Base-by-base conservation (phyloP, 1,140 invertebrate genomes). In the Procambarus virginalis region DNA sequence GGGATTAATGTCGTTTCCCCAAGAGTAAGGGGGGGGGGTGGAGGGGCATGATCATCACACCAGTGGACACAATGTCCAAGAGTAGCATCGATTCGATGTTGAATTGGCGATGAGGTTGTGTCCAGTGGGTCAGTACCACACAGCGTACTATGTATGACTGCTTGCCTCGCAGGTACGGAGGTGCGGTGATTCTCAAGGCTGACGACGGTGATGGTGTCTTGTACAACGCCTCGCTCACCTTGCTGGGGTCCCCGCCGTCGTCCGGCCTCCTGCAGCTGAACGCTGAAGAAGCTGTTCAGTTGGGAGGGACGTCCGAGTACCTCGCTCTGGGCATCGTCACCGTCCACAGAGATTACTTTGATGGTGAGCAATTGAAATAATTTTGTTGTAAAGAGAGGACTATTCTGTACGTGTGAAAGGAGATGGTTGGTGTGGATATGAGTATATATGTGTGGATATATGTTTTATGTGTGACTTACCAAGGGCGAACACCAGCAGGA, bases 221-320 rank as follows among this genome's bases (percentile, higher is more conserved):
- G 91, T 99, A 98, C 94, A 99, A 98, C 93, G 98, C 99, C 94
- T 98, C 98, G 0, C 98, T 98, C 93, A 96, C 96, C 34, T 98
- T 98, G 93, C 96, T 96, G 91, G 96, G 96, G 91, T 97, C 97
- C 0, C 97, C 98, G 93, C n/a, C 6, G n/a, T 0, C 2, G 5
- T 20, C n/a, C n/a, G 97, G 98, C 92, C 97, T 97, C 96, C 94
- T 98, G 80, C 93, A 97, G 76, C 97, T 98, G 45, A 97, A 98
- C 93, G 98, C 98, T 92, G 97, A 98, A 93, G 97, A 98, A 94
- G 98, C 97, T 14, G 97, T 99, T 55, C 98, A 98, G 93, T 97
- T 97, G 1, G 98, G 98, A 84, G 98, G 98, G 4, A 98, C 98
- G 94, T 98, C 98, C 4, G 97, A 98, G 93, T 98, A 98, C 93